phyloP scores from a whole-genome alignment of 2,113 vertebrate genomes.

The Procavia capensis region DNA sequence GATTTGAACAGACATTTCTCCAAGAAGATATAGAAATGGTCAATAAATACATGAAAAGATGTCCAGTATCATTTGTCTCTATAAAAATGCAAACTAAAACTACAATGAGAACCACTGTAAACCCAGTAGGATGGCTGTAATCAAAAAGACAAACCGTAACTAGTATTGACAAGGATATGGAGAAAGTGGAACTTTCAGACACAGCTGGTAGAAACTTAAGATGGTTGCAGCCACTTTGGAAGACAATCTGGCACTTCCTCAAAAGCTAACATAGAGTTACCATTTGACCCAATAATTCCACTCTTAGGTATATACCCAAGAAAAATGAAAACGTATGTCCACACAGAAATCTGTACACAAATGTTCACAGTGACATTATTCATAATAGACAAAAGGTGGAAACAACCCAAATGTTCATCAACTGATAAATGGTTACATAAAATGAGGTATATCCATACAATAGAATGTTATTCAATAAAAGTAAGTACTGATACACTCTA shows the following conservation, averaged over 20 bases:
- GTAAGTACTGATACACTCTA: background rate
- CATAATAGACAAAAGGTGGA: no score
- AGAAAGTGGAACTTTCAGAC: background rate
- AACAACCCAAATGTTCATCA: conserved; percentile 4
- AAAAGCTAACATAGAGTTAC: background rate
- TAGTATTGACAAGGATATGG: background rate
- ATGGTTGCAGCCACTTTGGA: background rate
- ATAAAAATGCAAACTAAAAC: no score
- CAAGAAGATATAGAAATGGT: no score
- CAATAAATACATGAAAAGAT: no score
- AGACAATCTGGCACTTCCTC: background rate
- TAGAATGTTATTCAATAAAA: background rate
- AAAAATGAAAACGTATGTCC: background rate
- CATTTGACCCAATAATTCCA: background rate
- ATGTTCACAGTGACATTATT: background rate
- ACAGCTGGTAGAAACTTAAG: background rate
- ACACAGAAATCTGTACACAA: background rate
- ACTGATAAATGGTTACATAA: conserved; percentile 1
- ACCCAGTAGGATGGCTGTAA: no score
- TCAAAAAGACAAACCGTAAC: background rate
- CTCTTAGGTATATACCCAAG: background rate
- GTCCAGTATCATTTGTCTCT: no score
- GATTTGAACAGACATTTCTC: no score
- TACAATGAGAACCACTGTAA: no score
- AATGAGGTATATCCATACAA: no score